These are phyloP conservation scores for Leucopsar rothschildi DNA, from an alignment of 2,113 vertebrate genomes.

Conservation along the genomic window DNA sequence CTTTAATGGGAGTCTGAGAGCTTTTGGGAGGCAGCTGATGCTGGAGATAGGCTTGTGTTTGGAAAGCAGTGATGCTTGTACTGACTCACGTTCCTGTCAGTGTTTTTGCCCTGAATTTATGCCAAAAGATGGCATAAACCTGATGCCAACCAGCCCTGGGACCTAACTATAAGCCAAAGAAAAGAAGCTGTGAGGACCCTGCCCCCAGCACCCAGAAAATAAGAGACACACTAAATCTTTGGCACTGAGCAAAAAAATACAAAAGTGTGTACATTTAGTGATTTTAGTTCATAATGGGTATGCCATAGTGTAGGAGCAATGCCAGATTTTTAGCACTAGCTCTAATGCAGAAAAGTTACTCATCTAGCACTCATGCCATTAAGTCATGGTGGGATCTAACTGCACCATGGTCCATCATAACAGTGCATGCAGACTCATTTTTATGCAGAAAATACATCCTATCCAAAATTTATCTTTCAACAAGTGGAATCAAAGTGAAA, in stretches of 20 bases:
- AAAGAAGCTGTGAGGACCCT: not conserved
- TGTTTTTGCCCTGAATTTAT: not conserved
- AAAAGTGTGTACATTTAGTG: not conserved
- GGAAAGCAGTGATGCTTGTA: not conserved
- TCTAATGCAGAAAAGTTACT: not conserved
- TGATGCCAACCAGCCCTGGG: not conserved
- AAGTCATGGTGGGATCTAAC: not conserved
- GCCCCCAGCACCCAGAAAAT: not conserved
- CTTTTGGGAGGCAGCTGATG: not conserved
- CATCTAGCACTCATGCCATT: not conserved
- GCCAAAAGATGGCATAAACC: not conserved
- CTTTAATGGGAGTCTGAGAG: not conserved
- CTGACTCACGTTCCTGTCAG: not conserved
- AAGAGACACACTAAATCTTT: not conserved
- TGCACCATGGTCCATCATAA: rapidly evolving
- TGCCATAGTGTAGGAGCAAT: not conserved
- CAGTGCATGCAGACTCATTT: not conserved
- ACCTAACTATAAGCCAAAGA: not conserved
- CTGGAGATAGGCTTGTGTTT: rapidly evolving
- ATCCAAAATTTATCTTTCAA: not conserved
- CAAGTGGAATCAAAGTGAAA: not conserved
- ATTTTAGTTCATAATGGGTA: not conserved
- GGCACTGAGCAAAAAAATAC: not conserved
- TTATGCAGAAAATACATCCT: not conserved
- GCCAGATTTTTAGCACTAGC: not conserved